Percentiles rank a stretch among this genome's conserved stretches.
phyloP scores from a whole-genome alignment of 2,888 invertebrate species.

The Melieria omissa region DNA sequence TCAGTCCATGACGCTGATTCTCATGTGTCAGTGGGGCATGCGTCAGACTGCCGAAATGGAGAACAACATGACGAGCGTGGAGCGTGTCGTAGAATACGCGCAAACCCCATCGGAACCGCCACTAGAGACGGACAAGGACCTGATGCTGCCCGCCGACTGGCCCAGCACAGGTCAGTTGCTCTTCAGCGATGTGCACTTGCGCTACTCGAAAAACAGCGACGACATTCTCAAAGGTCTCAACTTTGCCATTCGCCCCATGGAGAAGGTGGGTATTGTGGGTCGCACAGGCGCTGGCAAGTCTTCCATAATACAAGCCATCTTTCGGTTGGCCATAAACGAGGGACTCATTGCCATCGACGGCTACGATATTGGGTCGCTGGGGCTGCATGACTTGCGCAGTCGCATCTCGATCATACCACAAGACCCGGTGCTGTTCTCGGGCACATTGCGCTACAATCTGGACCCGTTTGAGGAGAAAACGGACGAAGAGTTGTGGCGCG shows the following conservation, averaged over 20 bases:
- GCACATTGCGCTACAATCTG: conserved; percentile 83
- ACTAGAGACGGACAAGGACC: conserved; percentile 66
- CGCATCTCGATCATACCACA: conserved; percentile 94
- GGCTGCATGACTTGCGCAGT: conserved; percentile 80
- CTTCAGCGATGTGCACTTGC: conserved; percentile 75
- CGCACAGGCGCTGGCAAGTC: conserved; percentile 91
- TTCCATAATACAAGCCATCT: conserved; percentile 83
- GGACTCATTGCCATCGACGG: conserved; percentile 84
- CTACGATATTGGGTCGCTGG: conserved; percentile 75
- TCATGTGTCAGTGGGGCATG: conserved; percentile 85
- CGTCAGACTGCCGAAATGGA: conserved; percentile 87
- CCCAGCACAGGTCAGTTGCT: conserved; percentile 74
- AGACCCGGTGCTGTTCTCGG: conserved; percentile 89
- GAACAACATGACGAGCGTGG: conserved; percentile 86
- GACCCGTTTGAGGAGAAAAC: conserved; percentile 83
- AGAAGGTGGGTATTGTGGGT: conserved; percentile 85
- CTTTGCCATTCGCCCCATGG: conserved; percentile 69
- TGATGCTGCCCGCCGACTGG: conserved; percentile 71
- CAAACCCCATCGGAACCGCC: conserved; percentile 74
- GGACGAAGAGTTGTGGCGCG: conserved; percentile 81
- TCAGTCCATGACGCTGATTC: conserved; percentile 76
- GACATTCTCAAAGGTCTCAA: conserved; percentile 80
- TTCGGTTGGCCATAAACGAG: conserved; percentile 81
- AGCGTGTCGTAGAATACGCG: conserved; percentile 84
- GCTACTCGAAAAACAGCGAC: conserved; percentile 75